Evolutionary conservation across 2,797 vertebrate genomes (phyloP), one percentile per base, ranked within the genome.

Genomic region (Aeoliscus strigatus): DNA sequence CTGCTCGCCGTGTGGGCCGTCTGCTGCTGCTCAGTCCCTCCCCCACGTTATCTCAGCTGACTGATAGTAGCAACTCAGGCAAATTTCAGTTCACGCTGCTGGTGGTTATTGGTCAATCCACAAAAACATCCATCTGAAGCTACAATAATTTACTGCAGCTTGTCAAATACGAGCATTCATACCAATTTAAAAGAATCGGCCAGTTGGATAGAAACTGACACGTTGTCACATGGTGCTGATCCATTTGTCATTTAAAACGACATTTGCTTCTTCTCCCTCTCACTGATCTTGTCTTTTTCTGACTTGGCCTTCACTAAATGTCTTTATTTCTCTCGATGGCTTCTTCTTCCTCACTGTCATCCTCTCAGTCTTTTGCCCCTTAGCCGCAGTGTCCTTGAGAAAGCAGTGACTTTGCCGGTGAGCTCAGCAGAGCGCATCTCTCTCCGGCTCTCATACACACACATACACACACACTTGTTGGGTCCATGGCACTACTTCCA

Each of bases 351-450:
- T n/a, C n/a, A n/a, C n/a, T n/a, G n/a, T n/a, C n/a, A n/a, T n/a
- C n/a, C n/a, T n/a, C n/a, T n/a, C n/a, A n/a, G n/a, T n/a, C n/a
- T 51, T 60, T 67, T 58, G 60, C 58, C 71, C 69, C 55, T 66
- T 65, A 80, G 75, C 88, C 78, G 86, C 86, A 89, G 89, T 89
- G 88, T 89, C 88, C 89, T 89, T 89, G 86, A 87, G 52, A 77
- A 87, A 63, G 70, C 80, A 73, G 60, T 84, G 85, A 87, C 86
- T 87, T 86, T 87, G 81, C 38, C 69, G 51, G 66, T 70, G 67
- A 62, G 63, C 35, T 58, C 70, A 66, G 69, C 62, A 48, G 55
- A 76, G 81, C 64, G 35, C 70, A 58, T 75, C 66, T 10, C 58
- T 57, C 60, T 58, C 50, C 59, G 50, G 51, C 44, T 38, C 45